Percentiles rank a stretch among this genome's conserved stretches.
phyloP scores from a whole-genome alignment of 2,113 vertebrate species.

The Neolamprologus caudopunctatus region DNA sequence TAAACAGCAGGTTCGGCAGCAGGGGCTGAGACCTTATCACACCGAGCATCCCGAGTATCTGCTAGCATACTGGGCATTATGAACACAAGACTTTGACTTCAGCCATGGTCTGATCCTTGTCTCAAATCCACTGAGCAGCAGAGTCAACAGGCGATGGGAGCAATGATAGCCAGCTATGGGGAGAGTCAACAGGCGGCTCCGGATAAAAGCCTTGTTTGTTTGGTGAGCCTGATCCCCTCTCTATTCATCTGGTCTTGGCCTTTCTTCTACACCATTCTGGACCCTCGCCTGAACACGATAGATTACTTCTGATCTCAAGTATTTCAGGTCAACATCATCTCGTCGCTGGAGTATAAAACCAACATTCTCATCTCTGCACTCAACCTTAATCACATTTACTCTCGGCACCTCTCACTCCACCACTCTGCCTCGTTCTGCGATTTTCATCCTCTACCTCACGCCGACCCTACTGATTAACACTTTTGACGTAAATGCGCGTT shows the following conservation, averaged over 20 bases:
- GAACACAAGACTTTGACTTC: conserved; percentile 55
- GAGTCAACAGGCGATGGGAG: conserved; percentile 57
- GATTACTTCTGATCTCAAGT: conserved; percentile 50
- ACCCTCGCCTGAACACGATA: conserved; percentile 13
- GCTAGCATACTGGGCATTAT: conserved; percentile 42
- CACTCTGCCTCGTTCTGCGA: conserved; percentile 2
- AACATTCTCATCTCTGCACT: conserved; percentile 18
- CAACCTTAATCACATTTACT: conserved; percentile 20
- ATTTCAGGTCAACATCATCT: conserved; percentile 47
- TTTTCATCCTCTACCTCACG: conserved; percentile 14
- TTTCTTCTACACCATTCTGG: conserved; percentile 34
- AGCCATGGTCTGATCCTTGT: conserved; percentile 55
- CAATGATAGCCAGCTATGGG: conserved; percentile 34
- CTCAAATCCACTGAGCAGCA: conserved; percentile 47
- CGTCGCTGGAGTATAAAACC: not conserved
- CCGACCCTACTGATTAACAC: conserved; percentile 65
- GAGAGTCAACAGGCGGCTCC: conserved; percentile 44
- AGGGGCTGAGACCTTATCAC: conserved; percentile 33
- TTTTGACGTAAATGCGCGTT: conserved; percentile 65
- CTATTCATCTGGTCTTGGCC: conserved; percentile 40
- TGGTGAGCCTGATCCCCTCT: conserved; percentile 37
- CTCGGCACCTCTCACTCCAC: not conserved
- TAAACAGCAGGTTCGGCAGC: conserved; percentile 39
- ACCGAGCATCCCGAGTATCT: not conserved
- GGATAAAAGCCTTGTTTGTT: conserved; percentile 57